These are phyloP conservation scores for Plutella xylostella DNA, from an alignment of 2,888 invertebrate species.

Conservation along the genomic window DNA sequence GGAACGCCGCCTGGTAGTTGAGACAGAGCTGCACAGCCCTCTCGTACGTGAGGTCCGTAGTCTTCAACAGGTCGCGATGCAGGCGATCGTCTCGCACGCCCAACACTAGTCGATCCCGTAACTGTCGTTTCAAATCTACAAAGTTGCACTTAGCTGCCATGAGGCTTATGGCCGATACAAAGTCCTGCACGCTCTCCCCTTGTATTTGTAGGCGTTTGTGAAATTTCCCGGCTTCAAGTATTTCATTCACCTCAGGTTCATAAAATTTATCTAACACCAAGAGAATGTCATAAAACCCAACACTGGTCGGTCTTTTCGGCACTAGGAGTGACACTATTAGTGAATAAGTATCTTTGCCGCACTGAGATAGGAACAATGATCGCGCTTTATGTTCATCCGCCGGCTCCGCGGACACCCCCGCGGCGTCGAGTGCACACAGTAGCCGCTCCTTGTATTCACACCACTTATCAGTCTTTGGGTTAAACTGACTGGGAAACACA, in stretches of 20 bases:
- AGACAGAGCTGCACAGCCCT: not conserved
- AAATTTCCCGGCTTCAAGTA: not conserved
- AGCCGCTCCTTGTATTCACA: constrained; percentile 5
- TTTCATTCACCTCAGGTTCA: constrained; percentile 3
- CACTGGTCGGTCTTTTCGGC: not conserved
- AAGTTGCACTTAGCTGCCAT: constrained; percentile 3
- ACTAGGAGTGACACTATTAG: constrained; percentile 5
- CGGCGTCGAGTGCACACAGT: constrained; percentile 2
- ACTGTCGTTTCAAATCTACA: constrained; percentile 4
- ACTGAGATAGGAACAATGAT: constrained; percentile 4
- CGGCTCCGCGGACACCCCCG: not conserved
- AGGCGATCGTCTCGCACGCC: constrained; percentile 4
- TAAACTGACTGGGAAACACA: constrained; percentile 3
- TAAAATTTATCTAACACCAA: constrained; percentile 2
- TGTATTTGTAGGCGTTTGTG: not conserved
- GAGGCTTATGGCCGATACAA: not conserved
- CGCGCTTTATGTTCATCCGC: not conserved
- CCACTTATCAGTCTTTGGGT: constrained; percentile 7
- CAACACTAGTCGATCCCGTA: constrained; percentile 4
- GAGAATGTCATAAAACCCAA: not conserved
- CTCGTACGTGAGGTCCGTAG: not conserved
- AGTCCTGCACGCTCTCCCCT: constrained; percentile 1
- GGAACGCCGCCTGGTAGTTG: not conserved
- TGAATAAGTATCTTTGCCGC: constrained; percentile 8
- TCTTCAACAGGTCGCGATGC: not conserved